Evolutionary conservation across 2,797 vertebrate genomes (phyloP), one percentile per base, ranked within the genome.

Genomic region (Rachycentron canadum): DNA sequence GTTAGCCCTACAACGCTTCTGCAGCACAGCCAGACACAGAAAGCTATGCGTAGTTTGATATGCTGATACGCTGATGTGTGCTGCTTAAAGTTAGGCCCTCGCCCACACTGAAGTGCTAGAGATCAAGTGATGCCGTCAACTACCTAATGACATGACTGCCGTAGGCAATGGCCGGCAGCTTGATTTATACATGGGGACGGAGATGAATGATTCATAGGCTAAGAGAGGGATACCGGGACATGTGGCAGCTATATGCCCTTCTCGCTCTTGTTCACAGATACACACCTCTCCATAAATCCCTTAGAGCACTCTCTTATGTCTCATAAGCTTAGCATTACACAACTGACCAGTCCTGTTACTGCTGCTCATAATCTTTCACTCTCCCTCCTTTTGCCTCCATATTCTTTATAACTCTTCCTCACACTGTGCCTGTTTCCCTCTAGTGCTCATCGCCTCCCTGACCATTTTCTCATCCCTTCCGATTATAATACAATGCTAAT

Each of bases 181-280:
- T 94, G 93, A 95, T 95, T 95, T 93, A 95, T 94, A 92, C 87
- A 86, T 79, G 83, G 83, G 83, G 93, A 93, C 92, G 89, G 82
- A 85, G 82, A 95, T 94, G 89, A 95, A 95, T 95, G 91, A 95
- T 94, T 94, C 92, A 94, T 92, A 53, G 79, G 77, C 73, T 84
- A 71, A 80, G 76, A 82, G 82, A 83, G 77, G 63, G 78, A 91
- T 80, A 89, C 45, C 72, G 55, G 73, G 74, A 81, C 81, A 84
- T 49, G 55, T 85, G 73, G 76, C 80, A 56, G 69, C 74, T 79
- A 76, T 81, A 69, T 66, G 75, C 75, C 63, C 61, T 75, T 53
- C 62, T 34, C 30, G n/a, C 82, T 79, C 71, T 72, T 57, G 73
- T 75, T 79, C 53, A 1, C 61, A 23, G 47, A 85, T 36, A 64